Conservation (phyloP, 2,797 vertebrate species). For the Hippocampus kuda region DNA sequence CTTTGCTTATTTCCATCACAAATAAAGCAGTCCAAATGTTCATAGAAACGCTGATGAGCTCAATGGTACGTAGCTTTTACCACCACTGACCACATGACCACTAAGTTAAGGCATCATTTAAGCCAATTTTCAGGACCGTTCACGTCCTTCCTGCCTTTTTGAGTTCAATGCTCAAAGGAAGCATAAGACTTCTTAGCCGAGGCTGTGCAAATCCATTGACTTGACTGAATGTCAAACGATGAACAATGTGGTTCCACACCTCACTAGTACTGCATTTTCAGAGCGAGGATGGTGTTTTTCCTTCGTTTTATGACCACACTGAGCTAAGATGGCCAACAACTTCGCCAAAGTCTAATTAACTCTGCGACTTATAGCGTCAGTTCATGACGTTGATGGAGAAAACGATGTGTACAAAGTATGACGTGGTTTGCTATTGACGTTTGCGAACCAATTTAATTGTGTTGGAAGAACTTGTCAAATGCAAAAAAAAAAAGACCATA, state of each 20-base stretch:
- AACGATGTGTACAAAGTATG: background rate
- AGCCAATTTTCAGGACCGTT: background rate
- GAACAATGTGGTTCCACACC: background rate
- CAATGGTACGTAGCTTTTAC: background rate
- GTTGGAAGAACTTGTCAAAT: constrained; percentile 1
- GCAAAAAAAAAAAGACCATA: constrained; percentile 9
- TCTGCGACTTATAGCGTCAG: background rate
- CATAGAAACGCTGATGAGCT: background rate
- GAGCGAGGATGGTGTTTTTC: background rate
- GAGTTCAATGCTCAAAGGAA: background rate
- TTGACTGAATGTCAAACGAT: too few species aligned
- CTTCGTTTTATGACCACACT: background rate
- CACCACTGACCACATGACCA: constrained; percentile 1
- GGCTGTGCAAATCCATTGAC: background rate
- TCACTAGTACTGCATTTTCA: background rate
- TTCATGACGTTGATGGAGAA: background rate
- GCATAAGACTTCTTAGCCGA: background rate
- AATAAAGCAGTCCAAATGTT: background rate
- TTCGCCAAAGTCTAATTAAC: background rate
- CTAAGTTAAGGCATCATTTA: background rate
- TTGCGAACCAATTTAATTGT: background rate
- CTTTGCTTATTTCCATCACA: background rate
- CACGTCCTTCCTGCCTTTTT: background rate
- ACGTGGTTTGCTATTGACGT: background rate
- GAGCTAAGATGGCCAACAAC: too few species aligned